Evolutionary conservation across 2,797 vertebrate genomes (phyloP), one percentile per base, ranked within the genome.

Genomic region (Avahi laniger): DNA sequence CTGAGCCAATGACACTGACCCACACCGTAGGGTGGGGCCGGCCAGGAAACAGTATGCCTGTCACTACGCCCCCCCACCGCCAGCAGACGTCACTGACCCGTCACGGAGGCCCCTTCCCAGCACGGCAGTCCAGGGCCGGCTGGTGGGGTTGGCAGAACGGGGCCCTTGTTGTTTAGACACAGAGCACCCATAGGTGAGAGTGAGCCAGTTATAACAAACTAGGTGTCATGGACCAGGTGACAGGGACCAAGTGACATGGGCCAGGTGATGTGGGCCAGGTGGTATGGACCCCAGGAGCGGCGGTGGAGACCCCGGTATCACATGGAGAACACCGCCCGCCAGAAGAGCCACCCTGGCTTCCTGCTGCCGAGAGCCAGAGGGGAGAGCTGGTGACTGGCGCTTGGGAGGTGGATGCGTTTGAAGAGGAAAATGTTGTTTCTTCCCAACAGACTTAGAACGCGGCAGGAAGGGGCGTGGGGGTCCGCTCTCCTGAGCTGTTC

Each of bases 1-100:
- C 76, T 0, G 0, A 48, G 52, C 35, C 92, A 70, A 41, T 22
- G 76, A 88, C 22, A 5, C 65, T 33, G 57, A 35, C 43, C 57
- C 38, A 20, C 38, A 7, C 30, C 9, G 8, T 30, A 20, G 28
- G 18, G 65, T 33, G 52, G 57, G 33, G n/a, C 38, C 30, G 18
- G 26, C 0, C 12, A 35, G 28, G 35, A n/a, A 14, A 28, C 22
- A 5, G 33, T 20, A 0, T 13, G 2, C 30, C 4, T 0, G 0
- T 46, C 50, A n/a, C 59, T 81, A 2, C 11, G 0, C 7, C 50
- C 33, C 82, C 72, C 13, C 26, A 3, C 10, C 26, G 13, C 6
- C 26, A 35, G 75, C 12, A 35, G 20, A 52, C 12, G 0, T 14
- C 18, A 5, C 17, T 30, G 22, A 46, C 14, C 35, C 33, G 12